Conservation (phyloP, 2,113 vertebrate species). For the Desmodus rotundus region DNA sequence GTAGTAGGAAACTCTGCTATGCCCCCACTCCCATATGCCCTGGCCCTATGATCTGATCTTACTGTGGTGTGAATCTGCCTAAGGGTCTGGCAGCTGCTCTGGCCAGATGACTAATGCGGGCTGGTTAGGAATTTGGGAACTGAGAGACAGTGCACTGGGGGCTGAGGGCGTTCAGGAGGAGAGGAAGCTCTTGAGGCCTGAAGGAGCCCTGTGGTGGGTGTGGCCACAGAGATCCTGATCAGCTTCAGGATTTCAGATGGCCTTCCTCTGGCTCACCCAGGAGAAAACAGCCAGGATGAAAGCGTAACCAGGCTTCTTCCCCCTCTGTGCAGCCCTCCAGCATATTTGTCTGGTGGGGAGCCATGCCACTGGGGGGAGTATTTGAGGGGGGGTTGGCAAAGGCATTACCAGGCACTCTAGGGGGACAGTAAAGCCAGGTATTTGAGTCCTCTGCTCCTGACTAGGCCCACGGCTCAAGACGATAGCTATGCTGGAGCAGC, state of each 20-base stretch:
- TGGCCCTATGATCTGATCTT: neutral
- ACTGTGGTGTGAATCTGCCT: neutral
- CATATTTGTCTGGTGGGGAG: neutral
- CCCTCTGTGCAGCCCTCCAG: neutral
- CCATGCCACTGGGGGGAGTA: neutral
- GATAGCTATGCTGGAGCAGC: accelerated
- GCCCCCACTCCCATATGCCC: too few species aligned
- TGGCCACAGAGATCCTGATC: neutral
- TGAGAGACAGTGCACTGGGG: neutral
- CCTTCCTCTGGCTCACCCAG: neutral
- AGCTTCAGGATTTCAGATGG: neutral
- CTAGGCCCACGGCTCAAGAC: neutral
- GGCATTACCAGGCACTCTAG: neutral
- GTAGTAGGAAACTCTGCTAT: neutral
- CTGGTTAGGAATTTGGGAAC: neutral
- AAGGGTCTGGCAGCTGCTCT: neutral
- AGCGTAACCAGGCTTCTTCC: neutral
- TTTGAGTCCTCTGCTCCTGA: neutral
- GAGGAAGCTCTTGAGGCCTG: neutral
- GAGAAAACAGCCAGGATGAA: neutral
- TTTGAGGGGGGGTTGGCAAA: neutral
- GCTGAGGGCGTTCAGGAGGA: accelerated
- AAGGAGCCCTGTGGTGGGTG: neutral
- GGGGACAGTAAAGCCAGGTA: neutral
- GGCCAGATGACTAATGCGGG: neutral